Conservation (phyloP, 1,140 invertebrate species). For the Tribolium castaneum region DNA sequence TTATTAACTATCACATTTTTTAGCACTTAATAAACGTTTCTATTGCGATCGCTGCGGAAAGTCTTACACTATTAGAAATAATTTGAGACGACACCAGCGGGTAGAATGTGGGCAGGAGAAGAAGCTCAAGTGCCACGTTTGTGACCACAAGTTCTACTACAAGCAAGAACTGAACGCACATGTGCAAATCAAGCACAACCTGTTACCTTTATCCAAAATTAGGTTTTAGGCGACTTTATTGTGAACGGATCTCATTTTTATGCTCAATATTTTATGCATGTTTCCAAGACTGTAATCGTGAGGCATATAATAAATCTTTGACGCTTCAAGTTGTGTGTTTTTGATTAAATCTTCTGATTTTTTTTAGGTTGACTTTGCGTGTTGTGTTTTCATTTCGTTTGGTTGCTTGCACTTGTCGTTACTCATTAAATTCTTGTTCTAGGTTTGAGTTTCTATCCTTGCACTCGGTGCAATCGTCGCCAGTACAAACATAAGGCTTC, state of each 20-base stretch:
- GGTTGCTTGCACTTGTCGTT: neutral
- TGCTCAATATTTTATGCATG: neutral
- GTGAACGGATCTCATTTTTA: neutral
- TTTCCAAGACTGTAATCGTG: neutral
- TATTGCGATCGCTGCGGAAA: conserved; percentile 48
- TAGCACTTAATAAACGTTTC: neutral
- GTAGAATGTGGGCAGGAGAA: conserved; percentile 67
- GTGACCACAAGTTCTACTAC: conserved; percentile 56
- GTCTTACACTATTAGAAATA: conserved; percentile 50
- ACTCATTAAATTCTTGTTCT: conserved; percentile 17
- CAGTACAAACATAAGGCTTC: conserved; percentile 68
- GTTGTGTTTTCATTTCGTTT: neutral
- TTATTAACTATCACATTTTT: neutral
- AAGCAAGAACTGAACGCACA: conserved; percentile 59
- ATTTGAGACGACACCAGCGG: conserved; percentile 66
- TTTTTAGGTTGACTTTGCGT: neutral
- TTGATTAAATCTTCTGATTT: neutral
- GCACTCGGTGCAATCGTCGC: conserved; percentile 68
- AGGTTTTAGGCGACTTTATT: conserved; percentile 15
- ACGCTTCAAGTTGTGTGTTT: neutral
- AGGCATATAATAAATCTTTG: neutral
- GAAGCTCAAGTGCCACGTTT: conserved; percentile 65
- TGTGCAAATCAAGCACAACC: conserved; percentile 30
- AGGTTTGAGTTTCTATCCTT: conserved; percentile 62
- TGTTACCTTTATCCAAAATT: neutral